Base-by-base conservation (phyloP, 2,113 vertebrate species). In the Sinocyclocheilus anshuiensis region DNA sequence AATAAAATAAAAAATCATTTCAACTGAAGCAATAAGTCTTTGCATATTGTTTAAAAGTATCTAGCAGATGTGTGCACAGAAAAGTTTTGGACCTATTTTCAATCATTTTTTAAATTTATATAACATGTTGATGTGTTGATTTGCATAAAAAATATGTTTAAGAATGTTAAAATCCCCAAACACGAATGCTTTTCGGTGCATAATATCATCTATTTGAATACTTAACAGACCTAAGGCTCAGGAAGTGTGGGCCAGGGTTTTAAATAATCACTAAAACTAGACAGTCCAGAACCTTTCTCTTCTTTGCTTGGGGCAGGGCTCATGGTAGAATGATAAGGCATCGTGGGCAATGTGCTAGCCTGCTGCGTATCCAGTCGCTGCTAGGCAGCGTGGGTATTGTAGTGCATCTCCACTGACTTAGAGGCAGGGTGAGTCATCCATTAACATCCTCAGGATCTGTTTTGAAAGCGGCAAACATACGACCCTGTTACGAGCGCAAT, bases 351-450 rank as follows among this genome's bases (percentile, higher is more conserved):
- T 69, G 72, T 61, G 50, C 39, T 42, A 76, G 22, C 71, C 78
- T 74, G 53, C 85, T 81, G 78, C n/a, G 33, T 57, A 79, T 74
- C 33, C 63, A 81, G 77, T 81, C 11, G 65, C 84, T 81, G 84
- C 77, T 57, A 81, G 85, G 85, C 53, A 74, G 85, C 85, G 77
- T 81, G 85, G 85, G 85, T 81, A 86, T 72, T 77, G 83, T 84
- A 89, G 83, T 84, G 55, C 72, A 20, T 81, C 48, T 79, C 81
- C 24, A 5, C 39, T 80, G 67, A 79, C 81, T 71, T 55, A 61
- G 39, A 76, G 81, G 84, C 84, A 84, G 81, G 48, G 84, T 88
- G 89, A 83, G 84, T 90, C 80, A 72, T 55, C 18, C 87, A 87
- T 88, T 90, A 82, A 80, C 42, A 83, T 67, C 84, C 85, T 83